Evolutionary conservation across 2,113 vertebrate species (phyloP).

Genomic region (Orcinus orca): DNA sequence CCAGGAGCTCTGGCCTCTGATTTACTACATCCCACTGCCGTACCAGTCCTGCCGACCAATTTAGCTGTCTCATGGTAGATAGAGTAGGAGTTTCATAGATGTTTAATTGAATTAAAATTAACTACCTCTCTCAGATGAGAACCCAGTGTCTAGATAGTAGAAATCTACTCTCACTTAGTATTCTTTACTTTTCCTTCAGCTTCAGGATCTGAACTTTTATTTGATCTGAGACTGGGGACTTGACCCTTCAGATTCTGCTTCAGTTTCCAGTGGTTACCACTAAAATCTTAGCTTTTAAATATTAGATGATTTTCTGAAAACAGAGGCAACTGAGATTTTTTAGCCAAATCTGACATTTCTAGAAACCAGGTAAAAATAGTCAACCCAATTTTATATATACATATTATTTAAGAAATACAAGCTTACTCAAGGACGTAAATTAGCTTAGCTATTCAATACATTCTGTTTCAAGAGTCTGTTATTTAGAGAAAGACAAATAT

Average conservation of each 20-base stretch:
- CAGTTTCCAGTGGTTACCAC: neutral
- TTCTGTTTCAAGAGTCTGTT: slow-evolving; percentile 14
- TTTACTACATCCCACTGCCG: neutral
- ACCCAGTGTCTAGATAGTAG: neutral
- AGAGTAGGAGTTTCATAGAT: neutral
- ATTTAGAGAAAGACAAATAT: neutral
- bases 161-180: neutral
- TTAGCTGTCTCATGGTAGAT: neutral
- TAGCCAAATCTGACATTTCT: slow-evolving; percentile 3
- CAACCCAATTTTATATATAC: neutral
- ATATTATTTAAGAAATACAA: slow-evolving; percentile 8
- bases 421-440: neutral
- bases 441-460: neutral
- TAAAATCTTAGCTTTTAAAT: slow-evolving; percentile 41
- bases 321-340: neutral
- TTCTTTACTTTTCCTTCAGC: neutral
- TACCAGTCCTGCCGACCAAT: neutral
- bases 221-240: neutral
- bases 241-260: neutral
- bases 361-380: slow-evolving; percentile 17
- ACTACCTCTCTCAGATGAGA: neutral
- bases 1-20: neutral
- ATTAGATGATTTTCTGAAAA: slow-evolving; percentile 34
- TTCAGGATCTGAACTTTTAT: neutral
- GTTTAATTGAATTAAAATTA: neutral